Base-by-base conservation (phyloP, 2,888 invertebrate species). In the Fabriciana adippe region DNA sequence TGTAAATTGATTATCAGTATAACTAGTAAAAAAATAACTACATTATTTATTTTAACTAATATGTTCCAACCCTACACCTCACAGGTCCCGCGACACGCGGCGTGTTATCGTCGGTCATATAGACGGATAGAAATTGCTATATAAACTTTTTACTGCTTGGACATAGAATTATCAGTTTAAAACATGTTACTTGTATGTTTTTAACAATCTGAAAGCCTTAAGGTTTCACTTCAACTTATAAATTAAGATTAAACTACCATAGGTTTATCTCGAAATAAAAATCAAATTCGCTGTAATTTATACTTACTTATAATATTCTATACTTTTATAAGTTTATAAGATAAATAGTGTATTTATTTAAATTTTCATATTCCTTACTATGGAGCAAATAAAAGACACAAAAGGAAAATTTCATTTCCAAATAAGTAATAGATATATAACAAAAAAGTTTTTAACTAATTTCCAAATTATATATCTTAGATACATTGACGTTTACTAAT, bases 81-180 rank as follows among this genome's bases (percentile, higher is more conserved):
- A 80, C 83, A 84, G 81, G 84, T 84, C 83, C 81, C 78, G 83
- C 84, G 86, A 86, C 88, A 82, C 83, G 86, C 81, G 81, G 84
- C 84, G 84, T 82, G 87, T 90, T 90, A 90, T 90, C 91, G 90
- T 78, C 83, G 79, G 81, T 79, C 83, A 81, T 78, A 81, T 84
- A 83, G 77, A 76, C 86, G 82, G 84, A 86, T 86, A 87, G 85
- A 89, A 85, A 88, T 83, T 81, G 83, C 82, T 81, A 79, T 80
- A 82, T 79, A 74, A 76, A 80, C 79, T 87, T 89, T 89, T 86
- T 84, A 84, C 83, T 71, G 67, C 68, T 70, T 69, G 65, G 64
- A 72, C 59, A 67, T 70, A 73, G 71, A 81, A 78, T 81, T 80
- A 79, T 70, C 72, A 67, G 64, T 70, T 66, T 67, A 72, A 71